Evolutionary conservation across 2,888 invertebrate genomes (phyloP), one percentile per base, ranked within the genome.

Genomic region (Erebia epiphron): DNA sequence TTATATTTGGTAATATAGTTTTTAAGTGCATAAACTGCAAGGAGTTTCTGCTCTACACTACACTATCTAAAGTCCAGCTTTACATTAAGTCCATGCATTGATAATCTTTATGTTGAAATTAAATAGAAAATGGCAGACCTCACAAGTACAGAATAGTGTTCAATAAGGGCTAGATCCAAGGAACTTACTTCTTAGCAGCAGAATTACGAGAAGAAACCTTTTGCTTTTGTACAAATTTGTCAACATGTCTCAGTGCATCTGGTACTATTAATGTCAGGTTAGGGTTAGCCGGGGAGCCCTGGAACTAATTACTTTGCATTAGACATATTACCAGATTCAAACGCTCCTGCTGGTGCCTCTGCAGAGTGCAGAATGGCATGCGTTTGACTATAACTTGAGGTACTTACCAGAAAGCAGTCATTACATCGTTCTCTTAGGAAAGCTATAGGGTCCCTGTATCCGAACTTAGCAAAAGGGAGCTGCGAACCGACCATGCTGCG

Each of bases 151-250:
- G 35, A 35, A 50, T n/a, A 7, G 1, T 13, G n/a, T n/a, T 16
- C 16, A 5, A 52, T 52, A n/a, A 52, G 13, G 1, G 46, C 13
- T 62, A 8, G 1, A 62, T n/a, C 7, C 9, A 14, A 13, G 26
- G 1, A 56, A 85, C 91, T 87, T 79, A 91, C 91, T 76, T 73
- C 81, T 85, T 92, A 35, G 35, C 35, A 35, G 35, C 5, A 35
- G 35, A 35, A 0, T 76, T 75, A n/a, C 76, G 73, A 14, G 82
- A 70, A 10, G 87, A 76, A 4, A 81, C 46, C 77, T 79, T 92
- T 73, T 91, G 91, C 62, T 76, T 87, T 67, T 87, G 88, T 0
- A 92, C 91, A 82, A 89, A 86, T n/a, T 87, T 78, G 73, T 92
- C 91, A 73, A 93, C 91, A 71, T 93, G 92, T 75, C 88, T 87